Conservation (phyloP, 2,797 vertebrate species). For the Halcyon badia region DNA sequence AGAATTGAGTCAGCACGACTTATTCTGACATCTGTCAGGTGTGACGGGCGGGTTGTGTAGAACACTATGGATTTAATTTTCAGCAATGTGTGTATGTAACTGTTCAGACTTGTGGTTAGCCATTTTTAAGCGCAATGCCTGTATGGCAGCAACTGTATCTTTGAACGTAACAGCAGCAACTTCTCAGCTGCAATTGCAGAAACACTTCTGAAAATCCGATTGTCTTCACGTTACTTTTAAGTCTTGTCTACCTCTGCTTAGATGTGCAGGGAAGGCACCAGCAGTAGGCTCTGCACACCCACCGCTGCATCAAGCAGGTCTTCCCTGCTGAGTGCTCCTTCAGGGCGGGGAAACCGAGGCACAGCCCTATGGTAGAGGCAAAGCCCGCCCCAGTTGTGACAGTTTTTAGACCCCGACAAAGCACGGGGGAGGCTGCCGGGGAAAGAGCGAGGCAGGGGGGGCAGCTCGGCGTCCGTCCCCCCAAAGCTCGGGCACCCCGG, state of each 20-base stretch:
- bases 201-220: background rate
- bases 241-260: too few relatives aligned
- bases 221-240: background rate
- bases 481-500: fast-evolving
- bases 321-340: background rate
- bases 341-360: background rate
- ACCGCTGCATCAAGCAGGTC: background rate
- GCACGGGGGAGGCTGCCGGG: too few relatives aligned
- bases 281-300: fast-evolving
- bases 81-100: background rate
- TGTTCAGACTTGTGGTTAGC: background rate
- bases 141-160: background rate
- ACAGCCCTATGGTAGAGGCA: fast-evolving
- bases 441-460: background rate
- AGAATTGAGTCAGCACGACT: fast-evolving
- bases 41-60: fast-evolving
- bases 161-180: background rate
- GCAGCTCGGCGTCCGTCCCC: background rate
- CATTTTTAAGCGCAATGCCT: background rate
- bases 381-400: background rate
- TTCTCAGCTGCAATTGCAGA: background rate
- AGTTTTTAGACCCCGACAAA: fast-evolving
- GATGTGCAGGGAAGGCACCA: fast-evolving
- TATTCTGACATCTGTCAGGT: background rate
- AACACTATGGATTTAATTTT: background rate